A percentile compares a stretch with the other conserved stretches of the same genome.
Evolutionary conservation across 1,140 invertebrate species (phyloP).

Genomic region (Andricus grossulariae): DNA sequence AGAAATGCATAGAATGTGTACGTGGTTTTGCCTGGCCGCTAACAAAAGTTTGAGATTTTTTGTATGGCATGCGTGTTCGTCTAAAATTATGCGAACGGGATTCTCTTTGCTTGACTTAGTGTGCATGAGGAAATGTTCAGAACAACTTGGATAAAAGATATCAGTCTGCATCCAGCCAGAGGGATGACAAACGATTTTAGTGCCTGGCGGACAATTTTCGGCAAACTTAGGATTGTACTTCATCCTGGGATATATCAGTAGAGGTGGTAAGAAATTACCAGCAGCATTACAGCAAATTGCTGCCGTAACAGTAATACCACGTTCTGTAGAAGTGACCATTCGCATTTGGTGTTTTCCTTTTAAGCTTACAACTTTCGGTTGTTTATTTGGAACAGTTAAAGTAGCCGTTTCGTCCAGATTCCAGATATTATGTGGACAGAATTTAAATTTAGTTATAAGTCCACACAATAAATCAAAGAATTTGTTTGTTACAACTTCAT

Average conservation of each 20-base stretch:
- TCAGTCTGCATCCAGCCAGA: too few relatives aligned
- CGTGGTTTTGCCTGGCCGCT: slow-evolving; percentile 57
- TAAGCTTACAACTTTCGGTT: slow-evolving; percentile 55
- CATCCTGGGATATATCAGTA: too few relatives aligned
- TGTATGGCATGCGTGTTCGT: slow-evolving; percentile 66
- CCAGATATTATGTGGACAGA: too few relatives aligned
- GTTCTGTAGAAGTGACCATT: slow-evolving; percentile 59
- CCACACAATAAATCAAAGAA: slow-evolving; percentile 29
- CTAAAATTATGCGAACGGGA: slow-evolving; percentile 63
- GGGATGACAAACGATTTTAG: slow-evolving; percentile 21
- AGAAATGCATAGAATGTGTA: too few relatives aligned
- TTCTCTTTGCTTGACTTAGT: slow-evolving; percentile 47
- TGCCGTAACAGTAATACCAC: slow-evolving; percentile 59
- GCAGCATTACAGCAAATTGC: too few relatives aligned
- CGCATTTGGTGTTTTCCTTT: slow-evolving; percentile 63
- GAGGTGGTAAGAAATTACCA: too few relatives aligned
- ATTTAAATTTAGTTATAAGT: not conserved
- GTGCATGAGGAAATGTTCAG: slow-evolving; percentile 59
- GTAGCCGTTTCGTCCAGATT: slow-evolving; percentile 43
- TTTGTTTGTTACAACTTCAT: too few relatives aligned
- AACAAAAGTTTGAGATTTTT: slow-evolving; percentile 66
- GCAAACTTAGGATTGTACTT: too few relatives aligned
- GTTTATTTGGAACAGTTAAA: slow-evolving; percentile 54
- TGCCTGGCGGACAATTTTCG: slow-evolving; percentile 53
- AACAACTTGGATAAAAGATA: slow-evolving; percentile 59